Evolutionary conservation across 2,113 vertebrate genomes (phyloP).

Genomic region (Plecturocebus donacophilus): DNA sequence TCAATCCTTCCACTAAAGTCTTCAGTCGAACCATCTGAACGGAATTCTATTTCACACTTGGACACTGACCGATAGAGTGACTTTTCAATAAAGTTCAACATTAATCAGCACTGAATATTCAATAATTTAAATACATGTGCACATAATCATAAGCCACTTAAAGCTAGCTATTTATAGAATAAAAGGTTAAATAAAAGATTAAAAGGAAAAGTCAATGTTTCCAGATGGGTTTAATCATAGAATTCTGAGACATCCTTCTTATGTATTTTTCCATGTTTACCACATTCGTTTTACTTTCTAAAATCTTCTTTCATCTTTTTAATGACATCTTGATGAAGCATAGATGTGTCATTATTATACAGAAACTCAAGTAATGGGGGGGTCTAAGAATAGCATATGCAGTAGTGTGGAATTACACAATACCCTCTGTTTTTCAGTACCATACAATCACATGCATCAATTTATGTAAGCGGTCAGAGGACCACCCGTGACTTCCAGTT

Average conservation of each 20-base stretch:
- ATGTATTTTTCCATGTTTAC: background rate
- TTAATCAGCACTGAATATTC: background rate
- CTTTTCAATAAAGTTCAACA: background rate
- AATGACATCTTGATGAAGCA: conserved; percentile 34
- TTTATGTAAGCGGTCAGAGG: background rate
- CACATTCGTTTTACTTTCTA: conserved; percentile 38
- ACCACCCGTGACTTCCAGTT: background rate
- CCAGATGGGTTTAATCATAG: conserved; percentile 31
- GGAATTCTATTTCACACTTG: background rate
- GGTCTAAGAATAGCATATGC: conserved; percentile 47
- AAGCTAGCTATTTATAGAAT: background rate
- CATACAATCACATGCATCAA: background rate
- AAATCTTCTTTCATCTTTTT: conserved; percentile 36
- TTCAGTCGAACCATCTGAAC: background rate
- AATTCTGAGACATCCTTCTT: background rate
- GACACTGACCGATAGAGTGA: background rate
- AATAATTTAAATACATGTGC: background rate
- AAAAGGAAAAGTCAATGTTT: conserved; percentile 38
- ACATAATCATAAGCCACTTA: background rate
- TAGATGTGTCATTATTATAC: conserved; percentile 69
- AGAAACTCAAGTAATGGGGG: conserved; percentile 41
- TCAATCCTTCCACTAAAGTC: background rate
- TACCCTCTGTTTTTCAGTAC: background rate
- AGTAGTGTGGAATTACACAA: conserved; percentile 50
- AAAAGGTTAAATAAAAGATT: background rate